phyloP scores from a whole-genome alignment of 2,797 vertebrate species.

The Hyperoplus immaculatus region DNA sequence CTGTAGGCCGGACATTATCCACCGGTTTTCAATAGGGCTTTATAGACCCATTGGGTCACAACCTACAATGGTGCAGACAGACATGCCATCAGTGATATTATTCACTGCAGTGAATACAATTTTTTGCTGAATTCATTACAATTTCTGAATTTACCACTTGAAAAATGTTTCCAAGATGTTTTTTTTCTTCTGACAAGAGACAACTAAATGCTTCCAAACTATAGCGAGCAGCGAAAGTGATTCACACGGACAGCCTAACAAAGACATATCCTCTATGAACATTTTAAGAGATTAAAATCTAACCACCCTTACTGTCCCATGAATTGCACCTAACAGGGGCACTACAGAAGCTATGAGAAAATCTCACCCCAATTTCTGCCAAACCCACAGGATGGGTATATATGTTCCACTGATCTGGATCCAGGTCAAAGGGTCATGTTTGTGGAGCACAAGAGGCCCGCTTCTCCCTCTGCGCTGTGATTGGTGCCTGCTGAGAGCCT shows the following conservation, averaged over 20 bases:
- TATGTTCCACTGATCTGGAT: conserved; percentile 64
- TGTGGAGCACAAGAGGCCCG: conserved; percentile 56
- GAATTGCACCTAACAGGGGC: conserved; percentile 49
- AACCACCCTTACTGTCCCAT: conserved; percentile 45
- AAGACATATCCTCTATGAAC: conserved; percentile 21
- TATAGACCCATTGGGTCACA: background rate
- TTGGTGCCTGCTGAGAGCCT: conserved; percentile 66
- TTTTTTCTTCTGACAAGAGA: background rate
- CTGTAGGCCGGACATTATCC: background rate
- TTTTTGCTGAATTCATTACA: background rate
- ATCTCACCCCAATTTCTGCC: conserved; percentile 65
- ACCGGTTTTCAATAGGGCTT: background rate
- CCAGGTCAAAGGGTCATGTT: conserved; percentile 75
- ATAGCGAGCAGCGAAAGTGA: conserved; percentile 20
- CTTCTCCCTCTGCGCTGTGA: conserved; percentile 46
- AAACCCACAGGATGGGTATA: conserved; percentile 57
- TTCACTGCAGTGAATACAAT: background rate
- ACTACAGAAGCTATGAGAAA: conserved; percentile 61
- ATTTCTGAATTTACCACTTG: background rate
- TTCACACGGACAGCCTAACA: conserved; percentile 31
- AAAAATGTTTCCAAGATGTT: background rate
- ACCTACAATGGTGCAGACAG: background rate
- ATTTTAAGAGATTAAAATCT: conserved; percentile 32
- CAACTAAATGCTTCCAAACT: conserved; percentile 5
- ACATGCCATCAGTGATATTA: background rate